Conservation (phyloP, 2,797 vertebrate species). For the Hemitrygon akajei region DNA sequence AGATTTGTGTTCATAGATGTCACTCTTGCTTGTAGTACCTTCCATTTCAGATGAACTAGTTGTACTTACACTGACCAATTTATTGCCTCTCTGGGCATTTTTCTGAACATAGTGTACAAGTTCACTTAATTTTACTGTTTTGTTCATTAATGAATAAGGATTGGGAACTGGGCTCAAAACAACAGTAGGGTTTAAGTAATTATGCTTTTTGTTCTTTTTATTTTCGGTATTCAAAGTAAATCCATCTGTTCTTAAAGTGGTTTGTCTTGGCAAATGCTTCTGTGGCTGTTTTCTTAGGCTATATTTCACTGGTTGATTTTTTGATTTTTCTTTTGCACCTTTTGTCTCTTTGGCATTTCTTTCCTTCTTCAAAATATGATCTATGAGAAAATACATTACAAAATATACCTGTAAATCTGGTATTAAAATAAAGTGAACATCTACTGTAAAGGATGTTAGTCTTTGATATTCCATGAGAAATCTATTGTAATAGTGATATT, state of each 20-base stretch:
- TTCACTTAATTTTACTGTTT: not conserved
- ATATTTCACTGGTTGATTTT: not conserved
- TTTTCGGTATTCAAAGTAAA: not conserved
- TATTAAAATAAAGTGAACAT: not conserved
- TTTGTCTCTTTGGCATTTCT: not conserved
- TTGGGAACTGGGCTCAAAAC: not conserved
- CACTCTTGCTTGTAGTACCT: not conserved
- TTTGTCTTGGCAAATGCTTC: not conserved
- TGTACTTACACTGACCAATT: not conserved
- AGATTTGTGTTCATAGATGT: not conserved
- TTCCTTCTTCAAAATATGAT: not conserved
- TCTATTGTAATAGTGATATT: not conserved
- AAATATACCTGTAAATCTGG: not conserved
- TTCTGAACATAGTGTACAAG: not conserved
- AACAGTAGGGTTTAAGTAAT: not conserved
- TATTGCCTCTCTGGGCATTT: not conserved
- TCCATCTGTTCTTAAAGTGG: not conserved
- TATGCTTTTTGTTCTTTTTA: not conserved
- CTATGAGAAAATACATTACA: not conserved
- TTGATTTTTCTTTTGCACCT: not conserved
- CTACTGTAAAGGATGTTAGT: not conserved
- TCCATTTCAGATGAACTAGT: not conserved
- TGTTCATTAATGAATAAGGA: not conserved
- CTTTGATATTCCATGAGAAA: not conserved
- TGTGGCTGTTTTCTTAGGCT: not conserved